Conservation (phyloP, 1,140 invertebrate species). For the Cephus cinctus region DNA sequence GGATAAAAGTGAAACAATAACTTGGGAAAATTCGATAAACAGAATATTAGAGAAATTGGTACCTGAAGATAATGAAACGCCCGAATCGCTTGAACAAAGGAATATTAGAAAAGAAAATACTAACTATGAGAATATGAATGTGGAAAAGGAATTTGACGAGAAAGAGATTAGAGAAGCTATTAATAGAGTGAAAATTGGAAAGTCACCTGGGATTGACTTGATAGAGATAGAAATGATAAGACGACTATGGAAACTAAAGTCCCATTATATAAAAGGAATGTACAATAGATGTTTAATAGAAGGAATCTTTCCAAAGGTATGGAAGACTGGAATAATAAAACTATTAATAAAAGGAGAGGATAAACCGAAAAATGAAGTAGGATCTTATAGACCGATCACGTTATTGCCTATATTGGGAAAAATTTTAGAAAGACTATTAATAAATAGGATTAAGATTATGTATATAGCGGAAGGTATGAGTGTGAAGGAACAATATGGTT, state of each 20-base stretch:
- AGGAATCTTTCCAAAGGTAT: conserved; percentile 10
- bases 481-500: neutral
- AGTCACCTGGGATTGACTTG: conserved; percentile 3
- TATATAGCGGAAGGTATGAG: neutral
- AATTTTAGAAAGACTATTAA: conserved; percentile 22
- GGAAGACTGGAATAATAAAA: conserved; percentile 15
- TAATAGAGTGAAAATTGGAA: neutral
- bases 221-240: conserved; percentile 1
- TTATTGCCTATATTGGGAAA: conserved; percentile 23
- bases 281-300: conserved; percentile 10
- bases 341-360: conserved; percentile 16
- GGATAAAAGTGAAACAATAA: no score
- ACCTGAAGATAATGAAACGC: no score
- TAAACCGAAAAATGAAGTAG: conserved; percentile 1
- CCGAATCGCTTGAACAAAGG: no score
- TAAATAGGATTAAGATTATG: conserved; percentile 4
- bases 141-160: no score
- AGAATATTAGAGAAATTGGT: no score
- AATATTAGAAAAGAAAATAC: no score
- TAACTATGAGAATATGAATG: no score
- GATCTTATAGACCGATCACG: conserved; percentile 24
- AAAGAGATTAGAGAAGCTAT: no score
- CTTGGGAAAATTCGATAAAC: no score
- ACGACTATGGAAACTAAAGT: neutral
- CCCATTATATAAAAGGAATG: conserved; percentile 8